These are phyloP conservation scores for Brachionus plicatilis DNA, from an alignment of 1,140 invertebrate genomes.

Conservation along the genomic window DNA sequence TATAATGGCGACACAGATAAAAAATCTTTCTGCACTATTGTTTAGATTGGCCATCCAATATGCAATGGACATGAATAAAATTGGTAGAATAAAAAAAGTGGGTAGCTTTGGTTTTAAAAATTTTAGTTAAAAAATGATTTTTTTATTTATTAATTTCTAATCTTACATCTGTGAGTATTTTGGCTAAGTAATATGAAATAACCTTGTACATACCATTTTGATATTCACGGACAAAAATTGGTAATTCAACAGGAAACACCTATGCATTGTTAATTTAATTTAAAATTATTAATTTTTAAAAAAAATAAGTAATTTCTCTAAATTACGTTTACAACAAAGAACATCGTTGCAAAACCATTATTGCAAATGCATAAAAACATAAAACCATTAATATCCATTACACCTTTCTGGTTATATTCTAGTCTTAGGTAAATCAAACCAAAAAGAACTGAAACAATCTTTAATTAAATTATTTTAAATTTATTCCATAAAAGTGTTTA, in stretches of 20 bases:
- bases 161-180: conserved; percentile 31
- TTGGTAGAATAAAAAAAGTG: conserved; percentile 68
- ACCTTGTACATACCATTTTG: conserved; percentile 34
- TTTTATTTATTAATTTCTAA: background rate
- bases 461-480: background rate
- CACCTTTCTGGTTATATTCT: conserved; percentile 23
- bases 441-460: conserved; percentile 34
- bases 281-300: no score
- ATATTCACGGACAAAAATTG: conserved; percentile 13
- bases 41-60: conserved; percentile 40
- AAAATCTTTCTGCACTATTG: background rate
- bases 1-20: background rate
- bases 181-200: conserved; percentile 23
- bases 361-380: conserved; percentile 37
- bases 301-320: background rate
- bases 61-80: conserved; percentile 5
- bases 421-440: conserved; percentile 31
- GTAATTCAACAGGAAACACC: conserved; percentile 24
- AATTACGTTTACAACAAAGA: conserved; percentile 41
- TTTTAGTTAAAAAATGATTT: conserved; percentile 42
- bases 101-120: conserved; percentile 71
- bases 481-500: background rate
- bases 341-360: conserved; percentile 58
- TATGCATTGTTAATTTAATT: background rate
- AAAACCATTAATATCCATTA: conserved; percentile 32